Conservation (phyloP, 1,140 invertebrate species). For the Venturia canescens region DNA sequence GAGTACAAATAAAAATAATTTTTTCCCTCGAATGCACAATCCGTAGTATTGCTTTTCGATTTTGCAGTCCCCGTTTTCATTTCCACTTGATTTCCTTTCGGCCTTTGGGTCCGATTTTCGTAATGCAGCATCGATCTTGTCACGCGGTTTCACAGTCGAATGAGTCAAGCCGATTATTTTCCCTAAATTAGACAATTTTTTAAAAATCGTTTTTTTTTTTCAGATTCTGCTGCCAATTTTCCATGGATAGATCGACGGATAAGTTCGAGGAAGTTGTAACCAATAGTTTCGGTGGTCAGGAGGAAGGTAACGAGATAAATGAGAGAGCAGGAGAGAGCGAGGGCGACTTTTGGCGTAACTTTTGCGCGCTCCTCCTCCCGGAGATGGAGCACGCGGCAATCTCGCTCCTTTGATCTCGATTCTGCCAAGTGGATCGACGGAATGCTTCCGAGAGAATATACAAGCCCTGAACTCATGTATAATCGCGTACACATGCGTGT, state of each 20-base stretch:
- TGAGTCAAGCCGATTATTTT: no score
- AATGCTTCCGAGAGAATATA: conserved; percentile 20
- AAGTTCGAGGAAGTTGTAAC: background rate
- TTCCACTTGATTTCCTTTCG: no score
- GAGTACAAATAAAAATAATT: conserved; percentile 23
- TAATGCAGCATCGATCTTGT: no score
- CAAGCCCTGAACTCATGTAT: background rate
- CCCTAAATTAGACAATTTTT: background rate
- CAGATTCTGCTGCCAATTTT: no score
- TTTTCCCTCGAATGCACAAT: conserved; percentile 52
- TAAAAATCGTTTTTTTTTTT: no score
- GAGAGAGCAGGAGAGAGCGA: conserved; percentile 16
- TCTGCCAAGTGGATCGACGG: conserved; percentile 41
- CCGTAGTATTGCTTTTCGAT: conserved; percentile 30
- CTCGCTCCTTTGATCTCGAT: conserved; percentile 66
- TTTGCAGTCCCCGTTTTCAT: no score
- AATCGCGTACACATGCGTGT: background rate
- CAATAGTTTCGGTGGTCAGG: conserved; percentile 7
- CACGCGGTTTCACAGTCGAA: no score
- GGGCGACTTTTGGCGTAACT: conserved; percentile 17
- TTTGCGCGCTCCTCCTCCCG: conserved; percentile 22
- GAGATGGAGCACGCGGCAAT: conserved; percentile 56
- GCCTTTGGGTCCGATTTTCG: no score
- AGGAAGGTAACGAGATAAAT: background rate
- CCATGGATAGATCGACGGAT: no score